Conservation (phyloP, 2,888 invertebrate species). For the Coleophora deauratella region DNA sequence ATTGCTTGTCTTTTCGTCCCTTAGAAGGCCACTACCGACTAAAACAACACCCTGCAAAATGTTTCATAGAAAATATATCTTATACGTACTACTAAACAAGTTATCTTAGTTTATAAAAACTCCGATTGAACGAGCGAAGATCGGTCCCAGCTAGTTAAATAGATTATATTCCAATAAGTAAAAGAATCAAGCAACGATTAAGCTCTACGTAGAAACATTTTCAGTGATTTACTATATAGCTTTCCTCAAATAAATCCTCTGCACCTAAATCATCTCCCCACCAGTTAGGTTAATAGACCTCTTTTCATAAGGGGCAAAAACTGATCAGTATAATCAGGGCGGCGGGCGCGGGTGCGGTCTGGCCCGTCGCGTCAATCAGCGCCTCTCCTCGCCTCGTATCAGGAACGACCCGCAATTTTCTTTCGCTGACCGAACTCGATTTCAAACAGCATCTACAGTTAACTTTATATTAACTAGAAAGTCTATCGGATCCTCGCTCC, state of each 20-base stretch:
- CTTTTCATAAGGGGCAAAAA: constrained; percentile 60
- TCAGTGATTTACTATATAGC: too few species aligned
- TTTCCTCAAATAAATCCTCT: neutral
- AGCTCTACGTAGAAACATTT: too few species aligned
- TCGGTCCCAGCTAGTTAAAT: too few species aligned
- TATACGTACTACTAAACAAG: too few species aligned
- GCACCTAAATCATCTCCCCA: constrained; percentile 31
- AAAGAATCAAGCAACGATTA: too few species aligned
- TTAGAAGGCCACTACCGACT: too few species aligned
- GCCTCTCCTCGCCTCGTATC: constrained; percentile 42
- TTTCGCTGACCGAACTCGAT: constrained; percentile 58
- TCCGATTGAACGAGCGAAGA: too few species aligned
- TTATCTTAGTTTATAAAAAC: too few species aligned
- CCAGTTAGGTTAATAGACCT: constrained; percentile 48
- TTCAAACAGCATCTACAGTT: constrained; percentile 38
- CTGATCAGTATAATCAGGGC: constrained; percentile 66
- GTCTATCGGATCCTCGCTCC: constrained; percentile 16
- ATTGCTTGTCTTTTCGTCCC: too few species aligned
- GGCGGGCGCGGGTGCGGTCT: constrained; percentile 22
- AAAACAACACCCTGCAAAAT: too few species aligned
- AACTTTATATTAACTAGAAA: constrained; percentile 31
- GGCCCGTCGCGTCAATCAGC: constrained; percentile 63
- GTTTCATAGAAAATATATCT: too few species aligned
- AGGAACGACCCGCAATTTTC: constrained; percentile 63
- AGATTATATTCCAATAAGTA: too few species aligned